Base-by-base conservation (phyloP, 2,888 invertebrate genomes). In the Eudiplozoon nipponicum region DNA sequence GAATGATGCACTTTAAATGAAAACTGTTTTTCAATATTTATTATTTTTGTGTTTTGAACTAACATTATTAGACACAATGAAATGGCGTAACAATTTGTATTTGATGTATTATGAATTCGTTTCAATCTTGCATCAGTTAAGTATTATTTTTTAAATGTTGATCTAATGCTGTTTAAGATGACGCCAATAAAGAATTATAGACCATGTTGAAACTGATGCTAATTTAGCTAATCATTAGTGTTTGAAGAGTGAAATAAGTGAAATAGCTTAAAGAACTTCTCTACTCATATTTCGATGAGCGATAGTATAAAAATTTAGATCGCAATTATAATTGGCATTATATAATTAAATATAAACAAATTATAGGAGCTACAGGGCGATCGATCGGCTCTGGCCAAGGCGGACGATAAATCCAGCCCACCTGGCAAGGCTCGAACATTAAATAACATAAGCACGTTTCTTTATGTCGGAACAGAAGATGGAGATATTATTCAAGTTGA, bases 381-480 rank as follows among this genome's bases (percentile, higher is more conserved):
- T 38, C 2, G 39, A 20, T 13, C 20, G 31, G 22, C 43, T 37
- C 21, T 46, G 39, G 38, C 40, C 18, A 34, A 39, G 22, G 19
- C 26, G 19, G 22, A 34, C 9, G 48, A 49, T 3, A 46, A 45
- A 34, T 49, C 50, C 21, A 48, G 46, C 3, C 51, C 51, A 20
- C 52, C 55, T 15, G 54, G 49, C 31, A 52, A 52, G 43, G 53
- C 22, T 48, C 47, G 51, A 43, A 53, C 55, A 11, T 48, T 58
- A 29, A 48, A 52, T 29, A 46, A 47, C 35, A 51, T 58, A 35
- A 53, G 52, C 40, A 58, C 58, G 40, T 49, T 50, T 43, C 51
- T 59, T 47, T 59, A 50, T 48, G 50, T 54, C 35, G 59, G 57
- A 7, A 56, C 57, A 18, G 59, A 59, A 56, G 57, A 59, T 48